Percentiles rank a stretch among this genome's conserved stretches.
Evolutionary conservation across 2,113 vertebrate species (phyloP).

Genomic region (Climacteris rufus): DNA sequence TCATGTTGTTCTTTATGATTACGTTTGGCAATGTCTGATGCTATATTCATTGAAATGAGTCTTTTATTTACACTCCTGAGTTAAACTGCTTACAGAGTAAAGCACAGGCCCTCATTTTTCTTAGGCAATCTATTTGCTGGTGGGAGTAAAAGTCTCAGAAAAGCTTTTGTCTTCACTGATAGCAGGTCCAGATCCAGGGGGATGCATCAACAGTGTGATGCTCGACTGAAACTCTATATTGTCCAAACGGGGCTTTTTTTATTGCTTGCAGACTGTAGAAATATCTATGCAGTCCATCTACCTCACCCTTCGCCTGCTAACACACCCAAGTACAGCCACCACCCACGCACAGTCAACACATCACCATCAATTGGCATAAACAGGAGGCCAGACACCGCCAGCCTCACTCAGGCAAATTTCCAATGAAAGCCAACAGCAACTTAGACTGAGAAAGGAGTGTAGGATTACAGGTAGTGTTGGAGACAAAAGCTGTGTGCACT

Average conservation of each 20-base stretch:
- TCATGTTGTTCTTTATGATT: background rate
- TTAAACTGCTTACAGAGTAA: background rate
- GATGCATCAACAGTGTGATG: background rate
- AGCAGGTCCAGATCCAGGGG: background rate
- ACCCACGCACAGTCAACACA: background rate
- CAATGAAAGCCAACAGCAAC: background rate
- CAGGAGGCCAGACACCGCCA: background rate
- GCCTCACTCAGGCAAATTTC: background rate
- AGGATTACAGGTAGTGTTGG: background rate
- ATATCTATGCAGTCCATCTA: background rate
- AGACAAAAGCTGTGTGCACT: background rate
- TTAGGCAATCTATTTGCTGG: background rate
- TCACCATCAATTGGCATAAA: background rate
- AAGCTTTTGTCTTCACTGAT: background rate
- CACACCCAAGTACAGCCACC: background rate
- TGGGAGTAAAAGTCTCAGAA: background rate
- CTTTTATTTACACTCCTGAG: conserved; percentile 7
- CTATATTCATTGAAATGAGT: background rate
- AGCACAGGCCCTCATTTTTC: background rate
- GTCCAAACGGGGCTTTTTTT: background rate
- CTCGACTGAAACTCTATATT: background rate
- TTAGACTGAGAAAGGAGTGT: background rate
- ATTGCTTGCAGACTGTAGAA: background rate
- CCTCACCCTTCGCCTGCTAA: background rate
- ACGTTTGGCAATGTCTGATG: background rate